Evolutionary conservation across 2,888 invertebrate species (phyloP).

Genomic region (Platycheirus rosarum): DNA sequence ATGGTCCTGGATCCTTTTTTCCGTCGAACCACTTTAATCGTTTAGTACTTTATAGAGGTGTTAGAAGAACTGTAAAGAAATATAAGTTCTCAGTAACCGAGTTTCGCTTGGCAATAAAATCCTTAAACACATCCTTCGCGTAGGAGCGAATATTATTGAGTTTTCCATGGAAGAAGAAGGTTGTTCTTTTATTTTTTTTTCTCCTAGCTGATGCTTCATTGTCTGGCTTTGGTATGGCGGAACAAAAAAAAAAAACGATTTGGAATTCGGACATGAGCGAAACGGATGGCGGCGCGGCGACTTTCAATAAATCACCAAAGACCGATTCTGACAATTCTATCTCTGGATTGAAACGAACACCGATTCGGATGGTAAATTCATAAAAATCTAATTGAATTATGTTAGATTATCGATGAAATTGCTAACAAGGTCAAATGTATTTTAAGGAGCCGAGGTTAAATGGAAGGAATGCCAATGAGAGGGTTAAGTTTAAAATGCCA

Average conservation of each 20-base stretch:
- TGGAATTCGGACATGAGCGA: conserved; percentile 24
- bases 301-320: conserved; percentile 68
- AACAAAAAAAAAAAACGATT: conserved; percentile 39
- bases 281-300: conserved; percentile 27
- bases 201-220: background rate
- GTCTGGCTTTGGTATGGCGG: conserved; percentile 7
- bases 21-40: conserved; percentile 48
- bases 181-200: conserved; percentile 24
- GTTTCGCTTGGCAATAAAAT: conserved; percentile 59
- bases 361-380: conserved; percentile 60
- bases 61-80: conserved; percentile 62
- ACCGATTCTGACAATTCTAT: conserved; percentile 14
- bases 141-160: conserved; percentile 14
- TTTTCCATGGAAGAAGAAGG: conserved; percentile 54
- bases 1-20: conserved; percentile 13
- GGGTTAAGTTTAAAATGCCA: conserved; percentile 19
- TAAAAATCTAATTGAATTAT: conserved; percentile 70
- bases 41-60: conserved; percentile 74
- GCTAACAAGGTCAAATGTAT: conserved; percentile 63
- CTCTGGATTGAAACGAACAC: conserved; percentile 7
- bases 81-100: conserved; percentile 67
- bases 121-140: conserved; percentile 57
- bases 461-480: background rate
- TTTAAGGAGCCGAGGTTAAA: too few relatives aligned
- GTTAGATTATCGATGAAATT: conserved; percentile 71